phyloP scores from a whole-genome alignment of 2,888 invertebrate species.

The Macaria liturata region DNA sequence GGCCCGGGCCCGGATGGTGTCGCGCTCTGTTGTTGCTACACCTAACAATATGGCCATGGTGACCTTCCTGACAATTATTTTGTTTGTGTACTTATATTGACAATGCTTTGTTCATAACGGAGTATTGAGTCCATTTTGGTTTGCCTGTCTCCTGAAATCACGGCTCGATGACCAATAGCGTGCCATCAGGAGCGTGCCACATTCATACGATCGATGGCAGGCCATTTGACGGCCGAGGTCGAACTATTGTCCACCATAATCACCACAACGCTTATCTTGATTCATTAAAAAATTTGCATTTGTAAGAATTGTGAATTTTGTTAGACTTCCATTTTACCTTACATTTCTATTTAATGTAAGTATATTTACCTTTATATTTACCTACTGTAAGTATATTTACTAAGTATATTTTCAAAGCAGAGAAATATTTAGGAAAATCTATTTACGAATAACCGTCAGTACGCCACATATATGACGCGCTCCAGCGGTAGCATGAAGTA shows the following conservation, averaged over 20 bases:
- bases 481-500: conserved; percentile 38
- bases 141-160: conserved; percentile 25
- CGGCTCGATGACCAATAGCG: conserved; percentile 22
- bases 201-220: conserved; percentile 69
- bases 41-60: conserved; percentile 41
- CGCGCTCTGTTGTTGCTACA: conserved; percentile 58
- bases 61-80: conserved; percentile 41
- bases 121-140: neutral
- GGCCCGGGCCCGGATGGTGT: conserved; percentile 72
- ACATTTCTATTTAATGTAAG: too few relatives aligned
- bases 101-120: neutral
- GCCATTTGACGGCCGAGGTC: conserved; percentile 81
- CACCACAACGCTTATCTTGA: conserved; percentile 78
- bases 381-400: conserved; percentile 52
- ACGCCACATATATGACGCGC: conserved; percentile 51
- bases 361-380: too few relatives aligned
- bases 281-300: conserved; percentile 64
- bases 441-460: conserved; percentile 35
- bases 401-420: conserved; percentile 41
- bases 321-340: conserved; percentile 62
- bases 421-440: conserved; percentile 9
- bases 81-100: neutral
- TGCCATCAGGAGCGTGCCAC: conserved; percentile 55
- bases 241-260: conserved; percentile 74
- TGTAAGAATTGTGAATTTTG: conserved; percentile 68